Evolutionary conservation across 2,797 vertebrate genomes (phyloP), one percentile per base, ranked within the genome.

Genomic region (Spinus pinus): DNA sequence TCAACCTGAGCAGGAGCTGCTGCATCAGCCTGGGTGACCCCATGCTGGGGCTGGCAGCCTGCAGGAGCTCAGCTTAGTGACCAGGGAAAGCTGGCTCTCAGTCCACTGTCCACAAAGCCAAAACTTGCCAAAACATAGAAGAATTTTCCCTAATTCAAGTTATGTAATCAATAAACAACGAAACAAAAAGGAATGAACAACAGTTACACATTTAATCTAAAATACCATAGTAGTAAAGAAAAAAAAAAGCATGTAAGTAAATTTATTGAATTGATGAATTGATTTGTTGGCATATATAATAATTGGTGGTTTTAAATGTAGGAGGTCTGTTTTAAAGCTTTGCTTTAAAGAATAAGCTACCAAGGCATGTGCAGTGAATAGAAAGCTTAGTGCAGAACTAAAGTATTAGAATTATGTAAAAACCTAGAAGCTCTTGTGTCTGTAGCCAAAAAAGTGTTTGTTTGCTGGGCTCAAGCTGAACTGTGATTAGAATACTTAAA

Each of bases 1-100:
- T 74, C 31, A 89, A 30, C 85, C 74, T 87, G 90, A 80, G 14
- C 84, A 93, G 94, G 37, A 96, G 90, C 84, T 90, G 84, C 64
- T 92, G 90, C 86, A 50, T 70, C 53, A 35, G 81, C 31, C 44
- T 53, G 16, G 41, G 37, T 61, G 83, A 70, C 54, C 84, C 67
- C 86, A 16, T 9, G 64, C 92, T 83, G 90, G 39, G 64, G 35
- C 60, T 62, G 73, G 77, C 25, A 50, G 69, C 33, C 50, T 51
- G 54, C n/a, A 21, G 44, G 54, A 84, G 7, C 70, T 49, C 23
- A 30, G 31, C 65, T 50, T 30, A 33, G 56, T 75, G 66, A 77
- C 82, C 81, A 41, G 37, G 54, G 33, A n/a, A 46, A 9, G 49
- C n/a, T 86, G 67, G 4, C 30, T 86, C 15, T 0, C 56, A 23